phyloP scores from a whole-genome alignment of 2,888 invertebrate species.

The Nebria salina region DNA sequence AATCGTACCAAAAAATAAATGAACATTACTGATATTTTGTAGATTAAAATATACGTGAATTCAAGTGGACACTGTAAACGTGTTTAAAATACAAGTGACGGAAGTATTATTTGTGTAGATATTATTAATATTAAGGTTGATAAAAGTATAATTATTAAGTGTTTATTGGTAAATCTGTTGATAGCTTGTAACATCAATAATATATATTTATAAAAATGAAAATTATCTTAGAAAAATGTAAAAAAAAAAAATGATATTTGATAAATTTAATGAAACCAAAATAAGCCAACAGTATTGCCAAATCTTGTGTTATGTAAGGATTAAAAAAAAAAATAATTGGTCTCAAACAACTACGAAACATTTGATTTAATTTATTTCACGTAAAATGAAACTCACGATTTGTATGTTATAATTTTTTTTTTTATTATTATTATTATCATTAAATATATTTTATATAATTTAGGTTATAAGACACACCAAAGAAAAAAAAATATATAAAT shows the following conservation, averaged over 20 bases:
- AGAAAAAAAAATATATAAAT: slow-evolving; percentile 57
- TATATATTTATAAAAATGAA: slow-evolving; percentile 41
- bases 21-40: slow-evolving; percentile 44
- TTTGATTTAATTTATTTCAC: slow-evolving; percentile 56
- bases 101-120: slow-evolving; percentile 43
- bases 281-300: slow-evolving; percentile 43
- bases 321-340: slow-evolving; percentile 53
- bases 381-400: slow-evolving; percentile 54
- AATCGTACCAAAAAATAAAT: slow-evolving; percentile 39
- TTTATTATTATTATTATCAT: slow-evolving; percentile 47
- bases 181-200: slow-evolving; percentile 32
- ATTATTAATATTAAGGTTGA: slow-evolving; percentile 6
- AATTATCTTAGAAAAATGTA: slow-evolving; percentile 27
- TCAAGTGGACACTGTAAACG: slow-evolving; percentile 50
- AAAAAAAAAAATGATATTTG: slow-evolving; percentile 24
- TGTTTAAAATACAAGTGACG: slow-evolving; percentile 49
- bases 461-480: slow-evolving; percentile 62
- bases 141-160: slow-evolving; percentile 15
- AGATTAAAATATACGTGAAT: slow-evolving; percentile 49
- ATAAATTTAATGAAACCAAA: slow-evolving; percentile 34
- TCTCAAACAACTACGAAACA: slow-evolving; percentile 60
- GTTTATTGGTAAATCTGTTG: slow-evolving; percentile 36
- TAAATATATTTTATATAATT: slow-evolving; percentile 60
- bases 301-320: slow-evolving; percentile 28
- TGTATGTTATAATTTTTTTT: slow-evolving; percentile 55